Conservation (phyloP, 1,140 invertebrate genomes). For the Eufriesea mexicana region DNA sequence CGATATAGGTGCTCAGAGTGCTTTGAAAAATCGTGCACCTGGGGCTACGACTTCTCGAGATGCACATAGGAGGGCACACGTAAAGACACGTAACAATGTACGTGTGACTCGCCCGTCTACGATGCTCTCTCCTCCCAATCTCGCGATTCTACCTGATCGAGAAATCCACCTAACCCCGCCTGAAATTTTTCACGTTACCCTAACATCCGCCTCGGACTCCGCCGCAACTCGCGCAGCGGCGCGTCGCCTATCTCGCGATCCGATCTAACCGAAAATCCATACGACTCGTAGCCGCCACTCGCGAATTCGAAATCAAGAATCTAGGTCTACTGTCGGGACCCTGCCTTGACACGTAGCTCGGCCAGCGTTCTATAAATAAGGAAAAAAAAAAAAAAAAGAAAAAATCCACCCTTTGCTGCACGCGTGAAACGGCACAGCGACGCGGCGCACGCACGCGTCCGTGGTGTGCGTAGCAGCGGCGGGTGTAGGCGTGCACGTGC, state of each 20-base stretch:
- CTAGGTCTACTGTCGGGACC: constrained; percentile 19
- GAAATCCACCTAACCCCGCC: no score
- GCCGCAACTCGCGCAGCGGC: no score
- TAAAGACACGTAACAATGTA: background rate
- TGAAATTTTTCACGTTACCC: no score
- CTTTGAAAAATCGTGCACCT: no score
- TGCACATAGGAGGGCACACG: background rate
- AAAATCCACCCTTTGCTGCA: constrained; percentile 18
- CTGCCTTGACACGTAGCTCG: constrained; percentile 7
- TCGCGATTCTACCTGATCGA: no score
- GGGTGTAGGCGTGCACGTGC: constrained; percentile 51
- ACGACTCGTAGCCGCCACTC: background rate
- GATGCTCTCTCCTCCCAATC: background rate
- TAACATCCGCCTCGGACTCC: no score
- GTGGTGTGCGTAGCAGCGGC: constrained; percentile 11
- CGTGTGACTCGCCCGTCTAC: no score
- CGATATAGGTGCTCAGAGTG: no score
- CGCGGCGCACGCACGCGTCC: background rate
- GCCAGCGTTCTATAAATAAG: background rate
- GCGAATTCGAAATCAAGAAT: constrained; percentile 26
- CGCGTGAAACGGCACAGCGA: constrained; percentile 19
- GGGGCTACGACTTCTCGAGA: no score
- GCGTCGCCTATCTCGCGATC: background rate
- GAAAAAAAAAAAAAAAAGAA: constrained; percentile 18
- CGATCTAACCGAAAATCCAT: background rate